Conservation (phyloP, 2,888 invertebrate genomes). For the Ophioninae sp. region DNA sequence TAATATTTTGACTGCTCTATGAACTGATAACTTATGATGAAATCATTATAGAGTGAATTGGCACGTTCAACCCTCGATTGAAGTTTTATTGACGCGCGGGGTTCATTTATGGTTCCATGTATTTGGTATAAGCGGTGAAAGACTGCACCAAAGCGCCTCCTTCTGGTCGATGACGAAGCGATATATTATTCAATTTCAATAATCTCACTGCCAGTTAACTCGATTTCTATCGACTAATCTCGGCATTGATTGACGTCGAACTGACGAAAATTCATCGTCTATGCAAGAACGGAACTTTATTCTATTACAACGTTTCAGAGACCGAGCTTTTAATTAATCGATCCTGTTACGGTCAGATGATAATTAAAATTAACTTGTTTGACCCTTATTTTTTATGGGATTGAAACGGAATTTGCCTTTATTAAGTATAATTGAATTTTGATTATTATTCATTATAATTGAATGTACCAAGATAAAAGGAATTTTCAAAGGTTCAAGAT, state of each 20-base stretch:
- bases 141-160: background rate
- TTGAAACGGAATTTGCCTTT: background rate
- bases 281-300: background rate
- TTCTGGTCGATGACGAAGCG: conserved; percentile 23
- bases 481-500: background rate
- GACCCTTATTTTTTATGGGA: too few relatives aligned
- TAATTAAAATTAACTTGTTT: too few relatives aligned
- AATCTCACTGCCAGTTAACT: background rate
- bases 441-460: background rate
- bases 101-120: background rate
- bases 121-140: background rate
- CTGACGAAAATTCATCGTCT: conserved; percentile 3
- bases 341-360: too few relatives aligned
- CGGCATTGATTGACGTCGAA: background rate
- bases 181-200: conserved; percentile 16
- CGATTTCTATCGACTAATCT: background rate
- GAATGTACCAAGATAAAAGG: background rate
- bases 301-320: background rate
- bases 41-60: background rate
- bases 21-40: background rate
- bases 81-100: background rate
- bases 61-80: background rate
- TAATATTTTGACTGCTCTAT: too few relatives aligned
- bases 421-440: background rate
- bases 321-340: too few relatives aligned